A percentile compares a stretch with the other conserved stretches of the same genome.
Conservation (phyloP, 2,113 vertebrate species). For the Clupea harengus region DNA sequence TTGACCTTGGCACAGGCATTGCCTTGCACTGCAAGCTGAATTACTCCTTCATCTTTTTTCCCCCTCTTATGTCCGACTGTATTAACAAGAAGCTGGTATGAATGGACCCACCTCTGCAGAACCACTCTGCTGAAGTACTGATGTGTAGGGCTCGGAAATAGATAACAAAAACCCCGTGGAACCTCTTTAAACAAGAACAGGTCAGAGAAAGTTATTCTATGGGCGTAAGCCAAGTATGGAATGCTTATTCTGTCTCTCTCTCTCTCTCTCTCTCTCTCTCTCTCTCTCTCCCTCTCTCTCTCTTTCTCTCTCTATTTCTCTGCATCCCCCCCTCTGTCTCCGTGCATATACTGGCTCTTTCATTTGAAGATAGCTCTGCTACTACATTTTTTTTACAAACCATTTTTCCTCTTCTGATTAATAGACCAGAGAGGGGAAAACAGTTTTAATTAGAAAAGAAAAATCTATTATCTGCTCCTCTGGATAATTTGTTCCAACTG, state of each 20-base stretch:
- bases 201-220: not conserved
- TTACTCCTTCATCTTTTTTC: not conserved
- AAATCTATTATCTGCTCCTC: constrained; percentile 55
- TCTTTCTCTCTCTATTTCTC: constrained; percentile 20
- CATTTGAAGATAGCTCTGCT: constrained; percentile 63
- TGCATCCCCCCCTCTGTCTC: not conserved
- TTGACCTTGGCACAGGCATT: not conserved
- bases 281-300: not conserved
- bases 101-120: not conserved
- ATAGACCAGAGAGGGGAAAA: constrained; percentile 56
- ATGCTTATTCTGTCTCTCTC: not conserved
- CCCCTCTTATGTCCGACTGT: not conserved
- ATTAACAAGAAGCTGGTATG: not conserved
- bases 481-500: constrained; percentile 60
- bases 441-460: constrained; percentile 58
- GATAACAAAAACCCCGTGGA: not conserved
- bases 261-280: not conserved
- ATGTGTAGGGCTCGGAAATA: not conserved
- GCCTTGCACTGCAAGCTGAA: not conserved
- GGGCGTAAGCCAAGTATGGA: not conserved
- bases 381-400: constrained; percentile 63
- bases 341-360: constrained; percentile 33
- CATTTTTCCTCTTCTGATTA: constrained; percentile 66
- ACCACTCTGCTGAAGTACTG: not conserved
- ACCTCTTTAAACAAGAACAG: not conserved